Evolutionary conservation across 2,113 vertebrate species (phyloP).

Genomic region (Peromyscus leucopus): DNA sequence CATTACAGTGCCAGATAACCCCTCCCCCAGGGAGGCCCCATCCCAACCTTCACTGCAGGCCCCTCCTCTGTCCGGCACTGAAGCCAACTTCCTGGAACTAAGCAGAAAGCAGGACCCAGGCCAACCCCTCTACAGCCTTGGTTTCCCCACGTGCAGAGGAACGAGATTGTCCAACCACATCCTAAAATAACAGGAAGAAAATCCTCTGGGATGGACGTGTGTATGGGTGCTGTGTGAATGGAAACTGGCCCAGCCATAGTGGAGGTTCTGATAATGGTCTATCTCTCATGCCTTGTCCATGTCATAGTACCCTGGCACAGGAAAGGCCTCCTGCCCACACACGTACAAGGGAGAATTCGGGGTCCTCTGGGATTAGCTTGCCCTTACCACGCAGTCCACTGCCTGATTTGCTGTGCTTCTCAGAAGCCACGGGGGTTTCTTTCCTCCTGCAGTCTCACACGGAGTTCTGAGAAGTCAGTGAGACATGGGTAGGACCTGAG

Average conservation of each 20-base stretch:
- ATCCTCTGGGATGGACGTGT: neutral
- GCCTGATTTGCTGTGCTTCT: neutral
- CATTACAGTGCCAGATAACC: neutral
- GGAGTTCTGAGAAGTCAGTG: neutral
- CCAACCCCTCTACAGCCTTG: neutral
- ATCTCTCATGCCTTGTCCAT: neutral
- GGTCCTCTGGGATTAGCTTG: neutral
- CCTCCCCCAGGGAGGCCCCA: rapidly evolving
- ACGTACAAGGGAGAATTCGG: neutral
- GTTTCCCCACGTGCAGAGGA: neutral
- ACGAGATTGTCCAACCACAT: neutral
- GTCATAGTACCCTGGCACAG: neutral
- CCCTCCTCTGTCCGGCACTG: neutral
- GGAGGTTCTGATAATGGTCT: rapidly evolving
- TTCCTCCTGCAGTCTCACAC: neutral
- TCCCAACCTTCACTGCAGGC: neutral
- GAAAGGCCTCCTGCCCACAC: neutral
- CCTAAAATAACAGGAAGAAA: neutral
- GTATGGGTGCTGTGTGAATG: neutral
- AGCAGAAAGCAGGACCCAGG: neutral
- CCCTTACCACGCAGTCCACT: neutral
- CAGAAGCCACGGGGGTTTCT: neutral
- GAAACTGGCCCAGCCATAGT: neutral
- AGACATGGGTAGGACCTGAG: neutral
- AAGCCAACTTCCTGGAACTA: neutral